Evolutionary conservation across 2,797 vertebrate genomes (phyloP).

Genomic region (Spheniscus humboldti): DNA sequence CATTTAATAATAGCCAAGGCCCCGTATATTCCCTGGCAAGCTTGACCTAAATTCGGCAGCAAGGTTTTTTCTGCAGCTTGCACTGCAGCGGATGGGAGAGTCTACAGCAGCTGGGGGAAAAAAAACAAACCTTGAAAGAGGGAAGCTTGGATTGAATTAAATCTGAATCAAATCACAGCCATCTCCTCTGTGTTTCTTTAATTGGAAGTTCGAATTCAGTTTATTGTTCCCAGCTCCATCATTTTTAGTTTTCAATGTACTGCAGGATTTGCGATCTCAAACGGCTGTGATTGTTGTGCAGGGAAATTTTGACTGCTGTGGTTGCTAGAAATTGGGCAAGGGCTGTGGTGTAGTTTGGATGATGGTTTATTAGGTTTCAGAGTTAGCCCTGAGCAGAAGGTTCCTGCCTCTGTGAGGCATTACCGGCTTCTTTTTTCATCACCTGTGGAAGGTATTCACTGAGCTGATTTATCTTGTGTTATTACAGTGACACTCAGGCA

Average conservation of each 20-base stretch:
- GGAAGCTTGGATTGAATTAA: constrained; percentile 7
- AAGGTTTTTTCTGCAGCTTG: neutral
- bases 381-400: neutral
- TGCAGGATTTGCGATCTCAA: neutral
- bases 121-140: neutral
- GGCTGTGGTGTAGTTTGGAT: neutral
- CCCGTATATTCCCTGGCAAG: neutral
- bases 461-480: neutral
- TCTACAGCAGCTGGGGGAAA: neutral
- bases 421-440: neutral
- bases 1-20: neutral
- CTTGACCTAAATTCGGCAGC: constrained; percentile 35
- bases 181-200: neutral
- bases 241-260: neutral
- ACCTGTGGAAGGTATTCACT: neutral
- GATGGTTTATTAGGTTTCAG: neutral
- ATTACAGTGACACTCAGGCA: neutral
- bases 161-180: neutral
- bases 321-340: neutral
- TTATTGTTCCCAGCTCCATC: neutral
- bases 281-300: neutral
- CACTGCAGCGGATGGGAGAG: neutral
- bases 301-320: neutral
- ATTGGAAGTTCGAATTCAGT: neutral
- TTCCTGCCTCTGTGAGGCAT: neutral